Conservation (phyloP, 2,113 vertebrate genomes). For the Seriola dumerili region DNA sequence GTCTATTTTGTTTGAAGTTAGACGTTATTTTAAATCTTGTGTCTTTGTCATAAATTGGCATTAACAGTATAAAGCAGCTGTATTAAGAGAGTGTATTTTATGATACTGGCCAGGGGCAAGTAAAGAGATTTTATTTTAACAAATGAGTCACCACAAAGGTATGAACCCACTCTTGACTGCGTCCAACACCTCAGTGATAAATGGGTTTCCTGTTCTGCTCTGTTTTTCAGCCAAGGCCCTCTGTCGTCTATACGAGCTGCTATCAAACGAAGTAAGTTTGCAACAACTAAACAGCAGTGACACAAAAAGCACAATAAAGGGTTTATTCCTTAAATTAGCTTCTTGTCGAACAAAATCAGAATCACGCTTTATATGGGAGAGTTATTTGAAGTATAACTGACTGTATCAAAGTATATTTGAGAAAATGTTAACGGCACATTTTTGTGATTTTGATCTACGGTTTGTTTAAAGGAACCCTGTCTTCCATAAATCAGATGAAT, state of each 20-base stretch:
- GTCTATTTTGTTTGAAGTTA: not conserved
- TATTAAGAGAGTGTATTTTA: not conserved
- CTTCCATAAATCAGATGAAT: not conserved
- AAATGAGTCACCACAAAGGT: conserved; percentile 28
- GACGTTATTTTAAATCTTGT: not conserved
- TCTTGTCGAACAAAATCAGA: not conserved
- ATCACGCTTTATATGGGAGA: too few species aligned
- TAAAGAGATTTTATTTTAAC: not conserved
- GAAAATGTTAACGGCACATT: not conserved
- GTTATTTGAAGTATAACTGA: not conserved
- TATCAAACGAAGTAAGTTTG: conserved; percentile 94
- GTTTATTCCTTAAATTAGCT: not conserved
- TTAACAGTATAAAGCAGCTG: not conserved
- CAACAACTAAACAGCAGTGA: not conserved
- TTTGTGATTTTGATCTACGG: not conserved
- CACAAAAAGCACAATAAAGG: not conserved
- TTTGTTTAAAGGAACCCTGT: not conserved
- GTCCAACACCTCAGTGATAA: conserved; percentile 10
- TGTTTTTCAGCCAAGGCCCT: conserved; percentile 89
- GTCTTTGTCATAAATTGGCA: not conserved
- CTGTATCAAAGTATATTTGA: not conserved
- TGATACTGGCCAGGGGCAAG: not conserved
- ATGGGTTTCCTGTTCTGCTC: conserved; percentile 38
- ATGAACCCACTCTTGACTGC: not conserved
- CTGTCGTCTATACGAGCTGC: conserved; percentile 92